phyloP scores from a whole-genome alignment of 2,113 vertebrate species.

The Sinocyclocheilus anshuiensis region DNA sequence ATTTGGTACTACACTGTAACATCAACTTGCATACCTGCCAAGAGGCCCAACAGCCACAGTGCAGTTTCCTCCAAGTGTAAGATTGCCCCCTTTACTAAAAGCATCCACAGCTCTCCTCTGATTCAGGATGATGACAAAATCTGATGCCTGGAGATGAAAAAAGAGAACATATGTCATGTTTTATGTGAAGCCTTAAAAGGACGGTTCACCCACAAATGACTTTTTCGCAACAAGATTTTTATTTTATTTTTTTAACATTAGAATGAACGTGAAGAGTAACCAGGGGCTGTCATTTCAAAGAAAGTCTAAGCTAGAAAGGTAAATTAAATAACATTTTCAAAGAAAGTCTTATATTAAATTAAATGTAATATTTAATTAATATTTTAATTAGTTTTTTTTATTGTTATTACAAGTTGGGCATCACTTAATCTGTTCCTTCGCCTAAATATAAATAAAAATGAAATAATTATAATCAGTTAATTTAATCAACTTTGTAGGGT shows the following conservation, averaged over 20 bases:
- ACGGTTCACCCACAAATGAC: neutral
- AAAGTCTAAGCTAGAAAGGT: too few relatives aligned
- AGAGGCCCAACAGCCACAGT: constrained; percentile 94
- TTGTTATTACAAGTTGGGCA: too few relatives aligned
- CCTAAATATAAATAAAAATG: neutral
- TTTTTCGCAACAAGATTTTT: neutral
- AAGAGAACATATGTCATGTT: neutral
- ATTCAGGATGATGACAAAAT: constrained; percentile 95
- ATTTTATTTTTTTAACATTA: neutral
- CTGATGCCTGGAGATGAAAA: constrained; percentile 82
- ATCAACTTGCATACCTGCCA: constrained; percentile 75
- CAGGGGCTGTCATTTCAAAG: too few relatives aligned
- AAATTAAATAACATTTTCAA: too few relatives aligned
- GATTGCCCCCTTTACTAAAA: constrained; percentile 94
- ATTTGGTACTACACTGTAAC: neutral
- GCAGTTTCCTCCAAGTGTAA: constrained; percentile 93
- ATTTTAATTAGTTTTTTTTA: too few relatives aligned
- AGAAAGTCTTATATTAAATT: too few relatives aligned
- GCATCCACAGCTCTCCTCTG: constrained; percentile 93
- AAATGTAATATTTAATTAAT: too few relatives aligned
- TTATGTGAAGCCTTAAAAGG: neutral
- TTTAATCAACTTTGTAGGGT: neutral
- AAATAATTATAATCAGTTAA: too few relatives aligned
- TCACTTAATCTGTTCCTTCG: too few relatives aligned
- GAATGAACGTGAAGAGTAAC: neutral